Conservation (phyloP, 2,888 invertebrate genomes). For the Parnassius mnemosyne region DNA sequence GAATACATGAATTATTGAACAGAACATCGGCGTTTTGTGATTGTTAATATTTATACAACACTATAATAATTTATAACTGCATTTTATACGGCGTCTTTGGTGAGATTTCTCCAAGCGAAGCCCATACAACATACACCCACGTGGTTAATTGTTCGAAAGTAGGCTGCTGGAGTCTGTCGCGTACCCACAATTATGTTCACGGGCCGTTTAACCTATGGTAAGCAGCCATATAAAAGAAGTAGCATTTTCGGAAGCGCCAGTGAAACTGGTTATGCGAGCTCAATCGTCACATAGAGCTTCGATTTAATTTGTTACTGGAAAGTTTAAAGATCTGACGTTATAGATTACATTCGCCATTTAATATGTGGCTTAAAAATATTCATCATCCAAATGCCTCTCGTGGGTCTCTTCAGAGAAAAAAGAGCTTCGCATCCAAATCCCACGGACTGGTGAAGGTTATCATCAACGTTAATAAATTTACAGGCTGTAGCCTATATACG, state of each 20-base stretch:
- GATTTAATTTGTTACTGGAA: conserved; percentile 19
- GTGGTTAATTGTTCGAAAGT: conserved; percentile 56
- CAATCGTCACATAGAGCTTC: not conserved
- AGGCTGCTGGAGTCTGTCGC: conserved; percentile 35
- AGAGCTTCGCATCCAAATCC: too few relatives aligned
- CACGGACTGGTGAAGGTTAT: too few relatives aligned
- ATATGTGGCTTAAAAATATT: too few relatives aligned
- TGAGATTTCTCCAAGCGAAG: conserved; percentile 39
- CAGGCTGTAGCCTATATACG: too few relatives aligned
- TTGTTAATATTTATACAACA: not conserved
- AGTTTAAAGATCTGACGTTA: conserved; percentile 6
- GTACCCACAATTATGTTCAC: conserved; percentile 2
- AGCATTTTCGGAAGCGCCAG: conserved; percentile 21
- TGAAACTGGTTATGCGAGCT: conserved; percentile 21
- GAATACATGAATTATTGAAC: too few relatives aligned
- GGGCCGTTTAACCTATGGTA: conserved; percentile 7
- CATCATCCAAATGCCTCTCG: too few relatives aligned
- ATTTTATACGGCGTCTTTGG: conserved; percentile 26
- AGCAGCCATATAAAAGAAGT: conserved; percentile 1
- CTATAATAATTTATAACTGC: not conserved
- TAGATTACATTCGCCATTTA: not conserved
- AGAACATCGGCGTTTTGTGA: not conserved
- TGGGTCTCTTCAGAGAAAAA: too few relatives aligned
- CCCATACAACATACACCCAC: conserved; percentile 41
- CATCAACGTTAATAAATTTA: too few relatives aligned